phyloP scores from a whole-genome alignment of 2,888 invertebrate species.

The Hirtodrosophila alboralis region DNA sequence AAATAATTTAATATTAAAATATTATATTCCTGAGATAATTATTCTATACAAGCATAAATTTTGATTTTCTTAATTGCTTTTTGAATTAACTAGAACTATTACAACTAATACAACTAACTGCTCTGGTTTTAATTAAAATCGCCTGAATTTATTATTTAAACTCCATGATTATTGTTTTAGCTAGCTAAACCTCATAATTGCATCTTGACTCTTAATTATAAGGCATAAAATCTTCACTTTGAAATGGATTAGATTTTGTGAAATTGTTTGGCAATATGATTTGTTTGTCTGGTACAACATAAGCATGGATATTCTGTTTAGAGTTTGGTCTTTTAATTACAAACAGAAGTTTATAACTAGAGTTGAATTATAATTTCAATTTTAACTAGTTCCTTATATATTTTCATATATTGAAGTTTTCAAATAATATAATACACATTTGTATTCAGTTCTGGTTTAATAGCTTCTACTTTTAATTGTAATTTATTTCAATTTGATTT shows the following conservation, averaged over 20 bases:
- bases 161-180: conserved; percentile 6
- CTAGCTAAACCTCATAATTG: conserved; percentile 11
- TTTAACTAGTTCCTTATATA: no score
- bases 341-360: no score
- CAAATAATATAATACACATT: conserved; percentile 8
- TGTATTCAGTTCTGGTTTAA: conserved; percentile 10
- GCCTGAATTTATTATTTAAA: conserved; percentile 16
- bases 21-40: no score
- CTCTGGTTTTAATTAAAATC: conserved; percentile 39
- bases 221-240: conserved; percentile 11
- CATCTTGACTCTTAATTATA: conserved; percentile 1
- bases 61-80: no score
- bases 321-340: not conserved
- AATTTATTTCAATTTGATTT: conserved; percentile 9
- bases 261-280: not conserved
- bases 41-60: no score
- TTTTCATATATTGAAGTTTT: no score
- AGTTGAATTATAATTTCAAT: no score
- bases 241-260: conserved; percentile 7
- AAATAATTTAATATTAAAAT: no score
- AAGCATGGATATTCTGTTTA: no score
- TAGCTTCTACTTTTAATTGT: conserved; percentile 1
- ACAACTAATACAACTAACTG: no score
- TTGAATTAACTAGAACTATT: no score
- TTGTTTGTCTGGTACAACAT: no score